Percentiles rank a stretch among this genome's conserved stretches.
Evolutionary conservation across 2,797 vertebrate species (phyloP).

Genomic region (Cygnus olor): DNA sequence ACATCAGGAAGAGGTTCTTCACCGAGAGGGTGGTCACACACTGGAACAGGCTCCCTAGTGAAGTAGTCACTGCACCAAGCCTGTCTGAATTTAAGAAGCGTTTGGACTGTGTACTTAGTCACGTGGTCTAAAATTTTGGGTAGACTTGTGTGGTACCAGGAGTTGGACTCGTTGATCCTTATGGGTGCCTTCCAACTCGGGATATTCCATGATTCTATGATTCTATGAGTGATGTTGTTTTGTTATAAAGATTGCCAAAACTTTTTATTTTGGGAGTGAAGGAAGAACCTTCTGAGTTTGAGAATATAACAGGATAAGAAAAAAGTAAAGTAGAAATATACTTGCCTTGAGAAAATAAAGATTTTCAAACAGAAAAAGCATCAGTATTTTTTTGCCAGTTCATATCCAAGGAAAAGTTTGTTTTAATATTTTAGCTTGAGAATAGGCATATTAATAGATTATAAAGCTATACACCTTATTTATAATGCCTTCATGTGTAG

Average conservation of each 20-base stretch:
- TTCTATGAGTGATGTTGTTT: background rate
- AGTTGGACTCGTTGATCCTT: too few species aligned
- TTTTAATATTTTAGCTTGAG: background rate
- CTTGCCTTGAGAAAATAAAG: background rate
- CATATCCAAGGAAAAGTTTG: background rate
- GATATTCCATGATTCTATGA: too few species aligned
- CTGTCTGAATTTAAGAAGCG: too few species aligned
- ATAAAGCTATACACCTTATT: conserved; percentile 5
- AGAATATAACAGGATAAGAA: background rate
- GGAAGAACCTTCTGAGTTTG: background rate
- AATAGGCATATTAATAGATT: conserved; percentile 34
- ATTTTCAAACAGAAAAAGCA: background rate
- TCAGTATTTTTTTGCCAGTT: background rate
- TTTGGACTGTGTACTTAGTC: too few species aligned
- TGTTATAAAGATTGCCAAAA: background rate
- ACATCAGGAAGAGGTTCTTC: too few species aligned
- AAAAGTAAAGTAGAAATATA: background rate
- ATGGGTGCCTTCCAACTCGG: too few species aligned
- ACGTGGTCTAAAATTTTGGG: too few species aligned
- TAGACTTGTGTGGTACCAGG: too few species aligned
- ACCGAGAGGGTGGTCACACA: too few species aligned
- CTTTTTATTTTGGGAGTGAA: background rate
- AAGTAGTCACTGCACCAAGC: too few species aligned
- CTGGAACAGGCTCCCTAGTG: too few species aligned
- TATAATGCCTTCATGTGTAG: conserved; percentile 17